Evolutionary conservation across 2,888 invertebrate genomes (phyloP).

Genomic region (Temnothorax rugatulus): DNA sequence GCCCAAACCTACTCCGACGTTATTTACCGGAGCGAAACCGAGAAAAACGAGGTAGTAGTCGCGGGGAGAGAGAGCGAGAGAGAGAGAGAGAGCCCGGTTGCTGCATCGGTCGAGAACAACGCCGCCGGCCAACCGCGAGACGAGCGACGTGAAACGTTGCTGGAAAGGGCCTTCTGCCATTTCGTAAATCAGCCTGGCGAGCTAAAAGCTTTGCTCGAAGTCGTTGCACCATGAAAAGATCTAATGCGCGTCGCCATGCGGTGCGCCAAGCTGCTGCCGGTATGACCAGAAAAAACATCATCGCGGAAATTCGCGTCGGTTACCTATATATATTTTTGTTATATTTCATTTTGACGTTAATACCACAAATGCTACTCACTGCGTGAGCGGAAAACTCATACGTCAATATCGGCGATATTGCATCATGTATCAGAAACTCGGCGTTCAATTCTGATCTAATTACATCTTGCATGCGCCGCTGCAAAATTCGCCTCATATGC

Average conservation of each 20-base stretch:
- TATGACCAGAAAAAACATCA: conserved; percentile 26
- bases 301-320: conserved; percentile 27
- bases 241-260: conserved; percentile 55
- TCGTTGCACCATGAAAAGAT: conserved; percentile 66
- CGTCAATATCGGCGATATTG: background rate
- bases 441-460: conserved; percentile 8
- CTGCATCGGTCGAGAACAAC: conserved; percentile 51
- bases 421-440: background rate
- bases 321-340: conserved; percentile 16
- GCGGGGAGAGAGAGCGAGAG: conserved; percentile 16
- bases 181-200: conserved; percentile 68
- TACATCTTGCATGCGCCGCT: background rate
- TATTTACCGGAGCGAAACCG: conserved; percentile 54
- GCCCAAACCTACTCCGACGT: conserved; percentile 50
- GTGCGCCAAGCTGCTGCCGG: conserved; percentile 30
- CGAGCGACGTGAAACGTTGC: conserved; percentile 44
- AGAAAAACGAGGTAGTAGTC: conserved; percentile 55
- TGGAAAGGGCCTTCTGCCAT: conserved; percentile 59
- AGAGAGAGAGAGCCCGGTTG: conserved; percentile 13
- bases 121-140: conserved; percentile 54
- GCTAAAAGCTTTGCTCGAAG: conserved; percentile 64
- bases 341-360: conserved; percentile 14
- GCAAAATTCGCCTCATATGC: conserved; percentile 22
- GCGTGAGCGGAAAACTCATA: background rate
- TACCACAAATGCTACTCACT: background rate